phyloP scores from a whole-genome alignment of 2,888 invertebrate species.

The Agrochola litura region DNA sequence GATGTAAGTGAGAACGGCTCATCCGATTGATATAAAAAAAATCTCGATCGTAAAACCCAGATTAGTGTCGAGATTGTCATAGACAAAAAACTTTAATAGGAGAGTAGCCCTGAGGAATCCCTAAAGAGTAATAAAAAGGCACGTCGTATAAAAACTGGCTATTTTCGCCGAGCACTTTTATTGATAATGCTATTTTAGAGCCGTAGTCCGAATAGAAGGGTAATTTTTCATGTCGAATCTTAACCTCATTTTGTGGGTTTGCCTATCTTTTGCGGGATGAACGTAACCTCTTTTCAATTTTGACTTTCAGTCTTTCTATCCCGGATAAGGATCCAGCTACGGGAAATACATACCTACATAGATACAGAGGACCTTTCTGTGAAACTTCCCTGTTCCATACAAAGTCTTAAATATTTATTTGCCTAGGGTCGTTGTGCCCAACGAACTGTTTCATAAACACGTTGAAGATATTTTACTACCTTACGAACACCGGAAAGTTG shows the following conservation, averaged over 20 bases:
- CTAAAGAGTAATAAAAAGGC: constrained; percentile 24
- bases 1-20: neutral
- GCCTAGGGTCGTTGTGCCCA: constrained; percentile 20
- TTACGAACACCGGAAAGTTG: constrained; percentile 28
- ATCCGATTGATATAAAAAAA: constrained; percentile 39
- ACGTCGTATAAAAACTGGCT: neutral
- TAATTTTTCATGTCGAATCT: constrained; percentile 1
- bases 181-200: constrained; percentile 24
- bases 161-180: constrained; percentile 27
- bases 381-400: neutral
- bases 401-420: constrained; percentile 14
- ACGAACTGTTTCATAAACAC: constrained; percentile 23
- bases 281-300: neutral
- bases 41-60: constrained; percentile 32
- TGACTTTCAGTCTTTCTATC: neutral
- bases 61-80: constrained; percentile 33
- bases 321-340: neutral
- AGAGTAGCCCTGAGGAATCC: constrained; percentile 5
- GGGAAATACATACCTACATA: neutral
- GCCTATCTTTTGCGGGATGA: constrained; percentile 1
- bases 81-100: constrained; percentile 36
- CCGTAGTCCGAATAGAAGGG: neutral
- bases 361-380: neutral
- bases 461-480: constrained; percentile 33
- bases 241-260: constrained; percentile 10